Conservation (phyloP, 2,888 invertebrate species). For the Arrhopalites spinosus region DNA sequence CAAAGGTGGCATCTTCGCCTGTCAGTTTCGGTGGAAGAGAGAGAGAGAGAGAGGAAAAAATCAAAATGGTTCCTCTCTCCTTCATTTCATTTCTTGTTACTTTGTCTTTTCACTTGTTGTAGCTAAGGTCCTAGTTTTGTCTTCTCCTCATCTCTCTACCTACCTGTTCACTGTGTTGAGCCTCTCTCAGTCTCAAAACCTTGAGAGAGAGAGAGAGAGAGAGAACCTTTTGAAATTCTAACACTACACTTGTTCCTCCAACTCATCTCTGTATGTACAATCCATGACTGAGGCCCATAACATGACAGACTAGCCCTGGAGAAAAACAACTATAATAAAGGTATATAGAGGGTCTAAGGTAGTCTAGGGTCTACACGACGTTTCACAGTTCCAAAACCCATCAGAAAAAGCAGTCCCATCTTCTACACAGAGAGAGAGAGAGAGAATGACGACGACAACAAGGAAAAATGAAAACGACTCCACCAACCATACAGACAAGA, state of each 20-base stretch:
- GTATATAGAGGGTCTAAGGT: neutral
- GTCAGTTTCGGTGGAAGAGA: too few relatives aligned
- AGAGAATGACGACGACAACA: neutral
- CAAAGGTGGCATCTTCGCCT: too few relatives aligned
- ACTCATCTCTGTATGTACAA: neutral
- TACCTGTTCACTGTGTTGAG: neutral
- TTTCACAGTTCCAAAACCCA: neutral
- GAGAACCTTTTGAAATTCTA: conserved; percentile 14
- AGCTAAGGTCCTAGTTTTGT: neutral
- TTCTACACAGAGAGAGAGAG: too few relatives aligned
- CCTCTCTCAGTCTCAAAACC: neutral
- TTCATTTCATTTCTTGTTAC: neutral
- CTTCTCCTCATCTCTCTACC: neutral
- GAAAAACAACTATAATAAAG: conserved; percentile 3
- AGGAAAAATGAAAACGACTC: neutral
- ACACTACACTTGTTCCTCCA: neutral
- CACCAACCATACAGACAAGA: neutral
- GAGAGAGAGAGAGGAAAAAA: neutral
- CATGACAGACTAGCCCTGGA: conserved; percentile 1
- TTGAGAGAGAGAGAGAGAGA: conserved; percentile 9
- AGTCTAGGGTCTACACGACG: neutral
- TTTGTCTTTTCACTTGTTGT: neutral
- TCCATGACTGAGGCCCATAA: too few relatives aligned
- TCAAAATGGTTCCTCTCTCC: neutral
- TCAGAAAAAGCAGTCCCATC: neutral